Conservation (phyloP, 2,797 vertebrate genomes). For the Diplodus puntazzo region DNA sequence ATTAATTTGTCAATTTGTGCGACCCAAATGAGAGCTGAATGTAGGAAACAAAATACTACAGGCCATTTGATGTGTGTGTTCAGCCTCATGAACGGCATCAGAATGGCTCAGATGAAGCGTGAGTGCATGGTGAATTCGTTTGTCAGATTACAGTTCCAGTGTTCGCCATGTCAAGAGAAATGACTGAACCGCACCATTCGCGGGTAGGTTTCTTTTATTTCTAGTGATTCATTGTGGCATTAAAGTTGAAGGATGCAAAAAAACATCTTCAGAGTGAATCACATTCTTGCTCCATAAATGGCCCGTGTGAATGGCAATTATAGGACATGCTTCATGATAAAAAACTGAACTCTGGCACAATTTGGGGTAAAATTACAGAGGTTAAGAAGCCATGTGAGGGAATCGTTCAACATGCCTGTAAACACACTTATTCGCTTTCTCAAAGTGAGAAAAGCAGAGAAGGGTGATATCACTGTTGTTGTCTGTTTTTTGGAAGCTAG, state of each 20-base stretch:
- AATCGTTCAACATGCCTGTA: neutral
- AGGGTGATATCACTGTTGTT: neutral
- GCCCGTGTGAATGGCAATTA: conserved; percentile 22
- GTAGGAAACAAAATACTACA: conserved; percentile 45
- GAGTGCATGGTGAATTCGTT: conserved; percentile 22
- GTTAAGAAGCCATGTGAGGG: neutral
- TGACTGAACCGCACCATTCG: neutral
- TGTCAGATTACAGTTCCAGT: conserved; percentile 22
- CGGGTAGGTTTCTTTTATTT: conserved; percentile 19
- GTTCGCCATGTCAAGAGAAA: conserved; percentile 23
- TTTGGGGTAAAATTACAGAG: conserved; percentile 4
- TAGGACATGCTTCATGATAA: conserved; percentile 13
- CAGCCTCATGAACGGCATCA: conserved; percentile 12
- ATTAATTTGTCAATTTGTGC: conserved; percentile 60
- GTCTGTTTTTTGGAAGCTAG: neutral
- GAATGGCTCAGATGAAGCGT: conserved; percentile 31
- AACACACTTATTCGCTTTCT: neutral
- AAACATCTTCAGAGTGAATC: conserved; percentile 18
- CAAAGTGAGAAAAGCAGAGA: neutral
- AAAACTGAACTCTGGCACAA: conserved; percentile 6
- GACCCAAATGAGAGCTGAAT: conserved; percentile 40
- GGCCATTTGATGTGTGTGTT: conserved; percentile 30
- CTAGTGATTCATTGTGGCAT: conserved; percentile 6
- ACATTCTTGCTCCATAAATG: conserved; percentile 34
- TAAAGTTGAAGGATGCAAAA: conserved; percentile 14